phyloP scores from a whole-genome alignment of 2,888 invertebrate species.

The Sminthurinus aureus region DNA sequence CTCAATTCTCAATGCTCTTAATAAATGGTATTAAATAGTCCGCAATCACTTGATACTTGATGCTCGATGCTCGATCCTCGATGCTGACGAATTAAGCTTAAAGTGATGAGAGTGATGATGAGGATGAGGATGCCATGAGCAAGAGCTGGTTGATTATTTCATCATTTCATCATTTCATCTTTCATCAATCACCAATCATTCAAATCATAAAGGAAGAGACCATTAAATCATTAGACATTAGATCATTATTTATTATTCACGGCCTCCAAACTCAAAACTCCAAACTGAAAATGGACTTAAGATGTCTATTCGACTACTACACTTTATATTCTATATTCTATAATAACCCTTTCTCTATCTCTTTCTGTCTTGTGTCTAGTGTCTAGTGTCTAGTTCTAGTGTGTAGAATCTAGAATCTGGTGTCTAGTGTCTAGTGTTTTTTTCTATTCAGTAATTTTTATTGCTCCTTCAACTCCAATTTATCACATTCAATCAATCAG shows the following conservation, averaged over 20 bases:
- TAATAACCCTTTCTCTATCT: too few relatives aligned
- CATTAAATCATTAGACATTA: conserved; percentile 35
- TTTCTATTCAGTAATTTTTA: background rate
- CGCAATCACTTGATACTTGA: background rate
- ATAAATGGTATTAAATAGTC: too few relatives aligned
- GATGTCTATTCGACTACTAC: too few relatives aligned
- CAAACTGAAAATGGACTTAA: too few relatives aligned
- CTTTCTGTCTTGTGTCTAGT: too few relatives aligned
- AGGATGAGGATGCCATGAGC: background rate
- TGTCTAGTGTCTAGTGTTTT: too few relatives aligned
- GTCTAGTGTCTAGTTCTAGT: too few relatives aligned
- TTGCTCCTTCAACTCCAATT: conserved; percentile 37
- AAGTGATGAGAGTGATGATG: too few relatives aligned
- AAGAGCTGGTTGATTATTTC: conserved; percentile 12
- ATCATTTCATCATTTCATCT: conserved; percentile 38
- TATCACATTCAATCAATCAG: conserved; percentile 38
- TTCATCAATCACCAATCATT: conserved; percentile 45
- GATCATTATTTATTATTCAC: conserved; percentile 1
- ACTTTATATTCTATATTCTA: too few relatives aligned
- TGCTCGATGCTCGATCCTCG: background rate
- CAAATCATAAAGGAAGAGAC: conserved; percentile 4
- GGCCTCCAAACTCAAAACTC: conserved; percentile 23
- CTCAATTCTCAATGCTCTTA: too few relatives aligned
- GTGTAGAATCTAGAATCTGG: too few relatives aligned
- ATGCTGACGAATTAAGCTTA: too few relatives aligned